These are phyloP conservation scores for Meiosimyza platycephala DNA, from an alignment of 2,888 invertebrate genomes.

Conservation along the genomic window DNA sequence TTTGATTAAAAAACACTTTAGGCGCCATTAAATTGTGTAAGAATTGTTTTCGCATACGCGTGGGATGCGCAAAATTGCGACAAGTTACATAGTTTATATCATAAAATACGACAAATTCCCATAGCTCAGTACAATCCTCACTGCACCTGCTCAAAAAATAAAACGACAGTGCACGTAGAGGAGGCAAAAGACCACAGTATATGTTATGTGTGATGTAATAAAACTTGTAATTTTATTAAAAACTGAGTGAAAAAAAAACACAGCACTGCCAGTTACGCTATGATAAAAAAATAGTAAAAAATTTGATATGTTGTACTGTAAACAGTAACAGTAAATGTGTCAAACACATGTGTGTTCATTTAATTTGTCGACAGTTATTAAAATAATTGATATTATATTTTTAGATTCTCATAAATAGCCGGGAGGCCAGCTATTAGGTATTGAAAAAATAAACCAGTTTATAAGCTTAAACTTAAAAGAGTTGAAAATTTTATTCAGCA, in stretches of 20 bases:
- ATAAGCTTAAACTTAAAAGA: too few species aligned
- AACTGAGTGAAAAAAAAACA: not conserved
- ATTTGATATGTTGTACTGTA: slow-evolving; percentile 21
- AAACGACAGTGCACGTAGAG: too few species aligned
- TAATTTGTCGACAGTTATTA: slow-evolving; percentile 28
- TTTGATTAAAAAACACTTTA: slow-evolving; percentile 44
- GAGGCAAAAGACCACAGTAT: not conserved
- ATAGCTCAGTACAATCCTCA: not conserved
- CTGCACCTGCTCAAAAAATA: not conserved
- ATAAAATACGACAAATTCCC: not conserved
- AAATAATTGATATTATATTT: slow-evolving; percentile 11
- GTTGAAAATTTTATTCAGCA: too few species aligned
- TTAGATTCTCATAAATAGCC: too few species aligned
- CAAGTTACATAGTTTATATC: slow-evolving; percentile 10
- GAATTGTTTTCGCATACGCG: slow-evolving; percentile 26
- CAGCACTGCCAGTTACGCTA: not conserved
- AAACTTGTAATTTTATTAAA: slow-evolving; percentile 11
- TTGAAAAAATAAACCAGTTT: too few species aligned
- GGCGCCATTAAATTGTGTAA: slow-evolving; percentile 44
- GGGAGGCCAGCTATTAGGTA: too few species aligned
- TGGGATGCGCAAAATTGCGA: slow-evolving; percentile 42
- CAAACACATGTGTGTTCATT: slow-evolving; percentile 27
- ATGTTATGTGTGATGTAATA: slow-evolving; percentile 22
- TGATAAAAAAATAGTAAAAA: slow-evolving; percentile 4
- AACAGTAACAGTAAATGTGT: slow-evolving; percentile 7